Evolutionary conservation across 2,888 invertebrate genomes (phyloP), one percentile per base, ranked within the genome.

Genomic region (Odontomyia ornata): DNA sequence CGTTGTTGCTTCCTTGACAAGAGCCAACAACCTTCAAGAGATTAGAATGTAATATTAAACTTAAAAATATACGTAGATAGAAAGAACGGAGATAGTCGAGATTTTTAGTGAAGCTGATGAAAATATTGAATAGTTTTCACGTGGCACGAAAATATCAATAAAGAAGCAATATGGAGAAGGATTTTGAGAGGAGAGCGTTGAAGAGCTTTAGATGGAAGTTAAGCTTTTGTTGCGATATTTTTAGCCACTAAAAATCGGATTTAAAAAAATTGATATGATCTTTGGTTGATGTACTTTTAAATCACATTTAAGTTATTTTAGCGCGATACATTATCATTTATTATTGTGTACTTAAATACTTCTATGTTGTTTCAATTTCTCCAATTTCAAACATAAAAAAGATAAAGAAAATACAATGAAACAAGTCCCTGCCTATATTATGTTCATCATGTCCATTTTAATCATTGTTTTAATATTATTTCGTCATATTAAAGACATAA

Each of bases 1-100:
- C 91, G 78, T 83, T 92, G 78, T 85, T 88, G 82, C 82, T 87
- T 82, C 87, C 86, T 82, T 86, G 87, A 86, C 86, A 83, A 76
- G 83, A 83, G 79, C 79, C 76, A 28, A 9, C 43, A 76, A 79
- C 76, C 67, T 80, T 80, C 71, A 80, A 72, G 76, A 80, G 80
- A 79, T 80, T 81, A 69, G 76, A 76, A 21, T 76, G 67, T 60
- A 76, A 76, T 57, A 5, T 65, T 4, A 80, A 80, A 78, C 80
- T 80, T 67, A 79, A 80, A 77, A 77, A 78, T 77, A 81, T 81
- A 80, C 80, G 80, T 77, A 81, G 81, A 80, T 81, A 81, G 80
- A 56, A 52, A 60, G 43, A 43, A 43, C 13, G 15, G 18, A 9
- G 18, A 13, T 9, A 52, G 52, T 13, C 4, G 52, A 36, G 36